Percentiles rank a stretch among this genome's conserved stretches.
phyloP scores from a whole-genome alignment of 2,113 vertebrate species.

The Macquaria ambigua region DNA sequence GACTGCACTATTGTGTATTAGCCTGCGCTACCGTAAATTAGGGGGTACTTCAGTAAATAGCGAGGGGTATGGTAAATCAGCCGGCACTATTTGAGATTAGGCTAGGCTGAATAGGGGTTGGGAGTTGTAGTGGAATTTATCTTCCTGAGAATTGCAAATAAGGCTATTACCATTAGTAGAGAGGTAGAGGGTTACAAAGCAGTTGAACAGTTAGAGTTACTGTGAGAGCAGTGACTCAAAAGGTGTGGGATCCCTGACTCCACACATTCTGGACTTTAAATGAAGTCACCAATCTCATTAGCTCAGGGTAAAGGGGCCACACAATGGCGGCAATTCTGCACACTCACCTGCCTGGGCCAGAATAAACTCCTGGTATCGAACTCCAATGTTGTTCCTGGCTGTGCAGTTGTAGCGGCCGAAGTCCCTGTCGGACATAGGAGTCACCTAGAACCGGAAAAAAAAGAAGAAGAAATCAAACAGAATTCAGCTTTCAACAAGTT shows the following conservation, averaged over 20 bases:
- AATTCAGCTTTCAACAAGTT: neutral
- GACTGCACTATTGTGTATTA: constrained; percentile 72
- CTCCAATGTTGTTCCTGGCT: constrained; percentile 95
- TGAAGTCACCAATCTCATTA: constrained; percentile 32
- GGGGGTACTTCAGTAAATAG: constrained; percentile 78
- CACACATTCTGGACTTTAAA: constrained; percentile 28
- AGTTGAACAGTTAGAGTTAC: constrained; percentile 14
- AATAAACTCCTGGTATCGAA: constrained; percentile 94
- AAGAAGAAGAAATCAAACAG: too few species aligned
- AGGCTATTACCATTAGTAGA: constrained; percentile 60
- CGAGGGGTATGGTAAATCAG: constrained; percentile 77
- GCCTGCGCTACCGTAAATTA: constrained; percentile 76
- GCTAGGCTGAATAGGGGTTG: constrained; percentile 56
- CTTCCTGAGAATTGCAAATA: constrained; percentile 68
- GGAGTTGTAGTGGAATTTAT: constrained; percentile 65
- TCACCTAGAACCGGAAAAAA: constrained; percentile 86
- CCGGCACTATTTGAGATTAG: constrained; percentile 76
- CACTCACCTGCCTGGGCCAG: constrained; percentile 95
- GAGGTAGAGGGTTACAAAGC: constrained; percentile 51
- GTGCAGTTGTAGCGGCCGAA: constrained; percentile 98
- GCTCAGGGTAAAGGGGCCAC: neutral
- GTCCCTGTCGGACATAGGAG: constrained; percentile 94
- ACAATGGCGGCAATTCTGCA: neutral
- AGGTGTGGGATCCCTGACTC: constrained; percentile 33
- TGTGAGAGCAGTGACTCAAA: constrained; percentile 4